Base-by-base conservation (phyloP, 2,797 vertebrate species). In the Balearica regulorum region DNA sequence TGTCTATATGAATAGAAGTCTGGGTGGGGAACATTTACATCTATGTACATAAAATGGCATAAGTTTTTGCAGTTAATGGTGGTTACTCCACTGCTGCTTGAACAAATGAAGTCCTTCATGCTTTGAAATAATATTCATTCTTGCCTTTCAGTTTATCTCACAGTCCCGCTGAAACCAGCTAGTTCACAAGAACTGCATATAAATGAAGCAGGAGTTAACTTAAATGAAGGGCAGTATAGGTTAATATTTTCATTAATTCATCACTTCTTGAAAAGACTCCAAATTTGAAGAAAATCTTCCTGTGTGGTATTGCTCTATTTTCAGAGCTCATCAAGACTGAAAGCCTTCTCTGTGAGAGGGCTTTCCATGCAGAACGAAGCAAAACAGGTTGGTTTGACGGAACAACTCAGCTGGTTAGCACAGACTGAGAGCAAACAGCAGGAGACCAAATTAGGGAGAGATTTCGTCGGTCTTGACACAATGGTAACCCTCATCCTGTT, bases 231-330 rank as follows among this genome's bases (percentile, higher is more conserved):
- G n/a, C 75, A 57, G 41, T 54, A 39, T 54, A 76, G 77, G 48
- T 39, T 48, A 51, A n/a, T 79, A 82, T 94, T 93, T 94, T 83
- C 83, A 92, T 94, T 87, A 93, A 95, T 95, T 93, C 80, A 13
- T 83, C 62, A 43, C 35, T 41, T 65, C 73, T 88, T 92, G 93
- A 97, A 87, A 89, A 85, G 53, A 57, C 33, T 91, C 66, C 88
- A 71, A 71, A 55, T n/a, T 48, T 78, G 72, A 87, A 92, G 87
- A 91, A 95, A 96, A 80, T 44, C 85, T 79, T 89, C 94, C 55
- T 89, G 68, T 73, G 83, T 83, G 84, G 60, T 65, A 53, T 44
- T 86, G 61, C 54, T 87, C 64, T 85, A 71, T 89, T 84, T 96
- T 85, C 53, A 90, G 72, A 91, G 81, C 92, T 89, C 44, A 3